Base-by-base conservation (phyloP, 2,113 vertebrate genomes). In the Nettapus auritus region DNA sequence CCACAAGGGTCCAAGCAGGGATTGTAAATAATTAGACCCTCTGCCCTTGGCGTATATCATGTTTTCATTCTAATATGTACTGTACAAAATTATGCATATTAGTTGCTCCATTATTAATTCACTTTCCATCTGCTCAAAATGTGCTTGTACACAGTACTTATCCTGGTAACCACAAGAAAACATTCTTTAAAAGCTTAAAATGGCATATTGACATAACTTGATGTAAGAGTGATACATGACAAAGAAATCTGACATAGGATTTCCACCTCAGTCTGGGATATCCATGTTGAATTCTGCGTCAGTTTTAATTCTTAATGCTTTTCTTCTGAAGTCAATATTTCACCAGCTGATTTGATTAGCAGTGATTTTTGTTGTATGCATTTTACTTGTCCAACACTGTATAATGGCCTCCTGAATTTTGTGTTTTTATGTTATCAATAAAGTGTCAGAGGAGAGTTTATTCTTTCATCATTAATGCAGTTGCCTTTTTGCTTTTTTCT, bases 11-110 rank as follows among this genome's bases (percentile, higher is more conserved):
- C 50, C 17, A 90, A 38, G 10, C 1, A 5, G 15, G 21, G 34
- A 2, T 77, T 97, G 68, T 89, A 91, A 94, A 92, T 84, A 95
- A 89, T 95, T 92, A 96, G 87, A 91, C 31, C 40, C n/a, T 82
- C 94, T 95, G 77, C 92, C 86, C 52, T 88, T 96, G 76, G 86
- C 88, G 88, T 94, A 80, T 66, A 89, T n/a, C 73, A 70, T 85
- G 21, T 76, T 86, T 87, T 90, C 56, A 50, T 94, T 90, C 64
- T 81, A 90, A 95, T 62, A 75, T 28, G 21, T 83, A 82, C 71
- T 20, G 11, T 90, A 82, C 57, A 89, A 89, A 95, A 87, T 73
- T 53, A 48, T 29, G 40, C 21, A n/a, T 74, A 53, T 86, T 90
- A 71, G 25, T 95, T 94, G 60, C 42, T 89, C 59, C 53, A 68